phyloP scores from a whole-genome alignment of 1,140 invertebrate genomes.

The Drosophila tani region DNA sequence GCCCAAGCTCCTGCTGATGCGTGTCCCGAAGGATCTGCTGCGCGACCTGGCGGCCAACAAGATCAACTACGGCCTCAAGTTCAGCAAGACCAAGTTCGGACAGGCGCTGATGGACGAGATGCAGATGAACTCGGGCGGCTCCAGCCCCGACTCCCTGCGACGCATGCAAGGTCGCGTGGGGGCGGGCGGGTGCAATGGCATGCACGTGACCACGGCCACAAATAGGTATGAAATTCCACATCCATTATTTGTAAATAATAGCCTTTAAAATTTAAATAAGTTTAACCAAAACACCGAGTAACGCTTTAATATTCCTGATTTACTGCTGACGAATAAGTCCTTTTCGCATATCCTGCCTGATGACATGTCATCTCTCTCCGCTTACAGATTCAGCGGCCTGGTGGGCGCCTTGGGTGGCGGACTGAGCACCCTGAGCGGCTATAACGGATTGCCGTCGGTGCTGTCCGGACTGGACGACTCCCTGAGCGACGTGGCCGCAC shows the following conservation, averaged over 20 bases:
- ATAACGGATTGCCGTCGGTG: conserved; percentile 92
- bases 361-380: conserved; percentile 41
- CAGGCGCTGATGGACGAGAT: conserved; percentile 88
- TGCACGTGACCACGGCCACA: conserved; percentile 90
- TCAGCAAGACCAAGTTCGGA: conserved; percentile 88
- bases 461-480: conserved; percentile 93
- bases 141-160: conserved; percentile 90
- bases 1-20: conserved; percentile 93
- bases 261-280: neutral
- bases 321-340: neutral
- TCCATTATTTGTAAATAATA: neutral
- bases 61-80: conserved; percentile 88
- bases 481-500: conserved; percentile 90
- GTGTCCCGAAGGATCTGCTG: conserved; percentile 92
- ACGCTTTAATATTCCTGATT: neutral
- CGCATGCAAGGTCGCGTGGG: conserved; percentile 87
- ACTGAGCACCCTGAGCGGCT: conserved; percentile 87
- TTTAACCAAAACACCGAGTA: too few relatives aligned
- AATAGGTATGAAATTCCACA: conserved; percentile 86
- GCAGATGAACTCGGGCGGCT: conserved; percentile 89
- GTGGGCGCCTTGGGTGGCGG: conserved; percentile 88
- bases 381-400: conserved; percentile 89
- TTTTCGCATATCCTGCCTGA: neutral
- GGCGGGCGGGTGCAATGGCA: conserved; percentile 92
- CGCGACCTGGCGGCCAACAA: conserved; percentile 92